A percentile compares a stretch with the other conserved stretches of the same genome.
phyloP scores from a whole-genome alignment of 2,888 invertebrate genomes.

The Drosophila borealis region DNA sequence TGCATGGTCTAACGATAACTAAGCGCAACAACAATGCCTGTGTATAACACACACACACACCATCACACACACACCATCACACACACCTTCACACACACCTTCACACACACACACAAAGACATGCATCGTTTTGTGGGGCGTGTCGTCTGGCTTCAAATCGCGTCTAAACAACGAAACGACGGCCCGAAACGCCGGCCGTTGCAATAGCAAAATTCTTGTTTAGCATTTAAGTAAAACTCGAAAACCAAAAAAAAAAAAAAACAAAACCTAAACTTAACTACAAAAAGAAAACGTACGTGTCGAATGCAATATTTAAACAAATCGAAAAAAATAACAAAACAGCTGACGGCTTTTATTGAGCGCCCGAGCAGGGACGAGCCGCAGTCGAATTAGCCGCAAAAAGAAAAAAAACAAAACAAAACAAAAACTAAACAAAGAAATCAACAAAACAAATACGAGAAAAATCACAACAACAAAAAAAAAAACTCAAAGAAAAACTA shows the following conservation, averaged over 20 bases:
- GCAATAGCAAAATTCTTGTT: slow-evolving; percentile 77
- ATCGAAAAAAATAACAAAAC: slow-evolving; percentile 5
- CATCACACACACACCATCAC: slow-evolving; percentile 39
- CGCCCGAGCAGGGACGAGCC: slow-evolving; percentile 30
- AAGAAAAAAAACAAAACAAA: slow-evolving; percentile 59
- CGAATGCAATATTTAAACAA: slow-evolving; percentile 42
- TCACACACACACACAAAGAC: slow-evolving; percentile 1
- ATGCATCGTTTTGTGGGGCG: slow-evolving; percentile 6
- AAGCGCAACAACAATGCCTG: slow-evolving; percentile 68
- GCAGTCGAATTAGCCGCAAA: slow-evolving; percentile 68
- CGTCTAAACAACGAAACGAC: slow-evolving; percentile 67
- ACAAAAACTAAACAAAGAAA: slow-evolving; percentile 72
- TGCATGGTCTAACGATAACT: slow-evolving; percentile 73
- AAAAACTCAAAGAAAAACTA: slow-evolving; percentile 29
- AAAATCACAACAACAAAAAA: slow-evolving; percentile 43
- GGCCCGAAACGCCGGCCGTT: slow-evolving; percentile 45
- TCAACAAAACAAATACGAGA: slow-evolving; percentile 53
- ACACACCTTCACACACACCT: slow-evolving; percentile 5
- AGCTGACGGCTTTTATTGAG: slow-evolving; percentile 15
- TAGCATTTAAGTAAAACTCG: slow-evolving; percentile 67
- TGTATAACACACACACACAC: slow-evolving; percentile 50
- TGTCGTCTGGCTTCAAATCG: slow-evolving; percentile 39
- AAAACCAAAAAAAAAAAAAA: too few species aligned
- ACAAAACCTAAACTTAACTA: slow-evolving; percentile 17
- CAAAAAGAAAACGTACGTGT: slow-evolving; percentile 34